These are phyloP conservation scores for Heliconius melpomene DNA, from an alignment of 1,140 invertebrate genomes.

Conservation along the genomic window DNA sequence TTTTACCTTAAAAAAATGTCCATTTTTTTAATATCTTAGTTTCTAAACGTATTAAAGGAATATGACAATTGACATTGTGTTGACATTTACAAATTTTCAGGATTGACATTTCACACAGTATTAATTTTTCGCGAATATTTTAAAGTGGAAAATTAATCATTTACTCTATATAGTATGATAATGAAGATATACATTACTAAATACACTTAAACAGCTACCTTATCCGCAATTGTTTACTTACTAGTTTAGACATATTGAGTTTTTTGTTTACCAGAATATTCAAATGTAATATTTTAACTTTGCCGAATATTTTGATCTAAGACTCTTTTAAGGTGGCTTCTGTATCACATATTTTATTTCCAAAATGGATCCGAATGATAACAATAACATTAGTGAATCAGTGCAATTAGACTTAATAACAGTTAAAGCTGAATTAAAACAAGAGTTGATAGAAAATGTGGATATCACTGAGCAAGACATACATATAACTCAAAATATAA, in stretches of 20 bases:
- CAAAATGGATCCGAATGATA: conserved; percentile 28
- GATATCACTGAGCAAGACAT: neutral
- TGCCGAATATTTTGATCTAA: conserved; percentile 1
- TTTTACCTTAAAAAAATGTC: too few species aligned
- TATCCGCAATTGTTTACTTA: neutral
- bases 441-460: conserved; percentile 9
- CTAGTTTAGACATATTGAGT: neutral
- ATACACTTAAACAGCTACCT: neutral
- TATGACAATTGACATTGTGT: neutral
- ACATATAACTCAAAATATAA: neutral
- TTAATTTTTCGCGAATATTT: conserved; percentile 1
- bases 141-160: neutral
- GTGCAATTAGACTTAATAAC: conserved; percentile 6
- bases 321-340: conserved; percentile 5
- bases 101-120: neutral
- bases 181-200: neutral
- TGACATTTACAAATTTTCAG: conserved; percentile 9
- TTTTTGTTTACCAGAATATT: neutral
- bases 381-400: conserved; percentile 18
- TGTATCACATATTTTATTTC: neutral
- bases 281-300: conserved; percentile 2
- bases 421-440: neutral
- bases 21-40: neutral
- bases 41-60: neutral
- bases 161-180: neutral